Evolutionary conservation across 1,140 invertebrate genomes (phyloP).

Genomic region (Rhopalosiphum maidis): DNA sequence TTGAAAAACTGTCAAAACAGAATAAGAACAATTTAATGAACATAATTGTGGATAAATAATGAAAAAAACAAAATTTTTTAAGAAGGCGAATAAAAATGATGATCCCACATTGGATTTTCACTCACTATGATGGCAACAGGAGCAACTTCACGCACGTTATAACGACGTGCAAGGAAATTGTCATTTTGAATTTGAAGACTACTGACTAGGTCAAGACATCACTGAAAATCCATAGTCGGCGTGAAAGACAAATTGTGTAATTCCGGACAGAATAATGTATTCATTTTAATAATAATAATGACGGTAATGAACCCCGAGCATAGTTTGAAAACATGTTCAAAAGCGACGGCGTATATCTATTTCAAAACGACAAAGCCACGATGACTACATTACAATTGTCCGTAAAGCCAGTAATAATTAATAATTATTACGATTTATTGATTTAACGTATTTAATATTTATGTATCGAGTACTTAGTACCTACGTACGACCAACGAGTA

Average conservation of each 20-base stretch:
- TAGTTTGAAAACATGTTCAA: not conserved
- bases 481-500: not conserved
- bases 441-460: too few relatives aligned
- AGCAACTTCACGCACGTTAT: constrained; percentile 70
- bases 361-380: too few relatives aligned
- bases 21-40: constrained; percentile 45
- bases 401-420: too few relatives aligned
- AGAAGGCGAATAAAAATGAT: constrained; percentile 27
- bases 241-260: too few relatives aligned
- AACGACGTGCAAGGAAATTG: constrained; percentile 58
- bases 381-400: too few relatives aligned
- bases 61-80: constrained; percentile 34
- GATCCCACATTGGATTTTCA: constrained; percentile 58
- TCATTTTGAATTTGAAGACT: constrained; percentile 3
- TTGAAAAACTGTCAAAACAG: constrained; percentile 72
- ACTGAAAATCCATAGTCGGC: not conserved
- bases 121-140: constrained; percentile 73
- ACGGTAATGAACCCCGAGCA: not conserved
- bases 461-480: too few relatives aligned
- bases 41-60: not conserved
- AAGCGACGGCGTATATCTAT: not conserved
- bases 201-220: not conserved
- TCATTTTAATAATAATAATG: not conserved
- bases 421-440: too few relatives aligned
- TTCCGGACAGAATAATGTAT: not conserved